A percentile compares a stretch with the other conserved stretches of the same genome.
Evolutionary conservation across 1,140 invertebrate genomes (phyloP).

Genomic region (Epicauta chinensis): DNA sequence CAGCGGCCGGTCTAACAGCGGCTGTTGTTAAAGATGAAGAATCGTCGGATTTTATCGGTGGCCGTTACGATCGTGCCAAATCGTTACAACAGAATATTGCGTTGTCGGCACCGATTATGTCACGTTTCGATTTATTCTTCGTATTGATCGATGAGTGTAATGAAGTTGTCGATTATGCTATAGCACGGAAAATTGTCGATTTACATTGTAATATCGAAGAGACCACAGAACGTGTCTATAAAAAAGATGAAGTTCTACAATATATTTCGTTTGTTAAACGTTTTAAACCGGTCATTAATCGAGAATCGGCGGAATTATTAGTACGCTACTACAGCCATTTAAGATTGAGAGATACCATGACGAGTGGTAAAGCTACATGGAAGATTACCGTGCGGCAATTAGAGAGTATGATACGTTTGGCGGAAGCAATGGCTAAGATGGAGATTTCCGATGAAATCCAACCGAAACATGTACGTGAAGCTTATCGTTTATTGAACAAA

Average conservation of each 20-base stretch:
- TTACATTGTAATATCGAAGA: slow-evolving; percentile 78
- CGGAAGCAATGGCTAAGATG: slow-evolving; percentile 94
- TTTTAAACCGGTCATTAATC: slow-evolving; percentile 88
- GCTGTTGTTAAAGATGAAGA: slow-evolving; percentile 97
- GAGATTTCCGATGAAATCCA: slow-evolving; percentile 87
- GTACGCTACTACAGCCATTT: slow-evolving; percentile 87
- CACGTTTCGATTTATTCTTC: slow-evolving; percentile 98
- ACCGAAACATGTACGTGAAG: slow-evolving; percentile 88
- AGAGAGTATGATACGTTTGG: slow-evolving; percentile 93
- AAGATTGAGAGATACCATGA: slow-evolving; percentile 71
- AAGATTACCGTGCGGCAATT: slow-evolving; percentile 98
- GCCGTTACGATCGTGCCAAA: slow-evolving; percentile 91
- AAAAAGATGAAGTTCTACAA: slow-evolving; percentile 78
- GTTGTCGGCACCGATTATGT: slow-evolving; percentile 97
- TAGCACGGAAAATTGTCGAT: slow-evolving; percentile 93
- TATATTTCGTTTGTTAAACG: slow-evolving; percentile 96
- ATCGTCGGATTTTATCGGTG: slow-evolving; percentile 94
- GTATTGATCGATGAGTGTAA: slow-evolving; percentile 95
- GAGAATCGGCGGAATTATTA: slow-evolving; percentile 77
- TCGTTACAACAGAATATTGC: slow-evolving; percentile 93
- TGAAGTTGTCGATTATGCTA: slow-evolving; percentile 91
- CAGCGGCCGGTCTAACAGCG: slow-evolving; percentile 95
- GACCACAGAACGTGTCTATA: slow-evolving; percentile 73
- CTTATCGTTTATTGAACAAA: slow-evolving; percentile 91
- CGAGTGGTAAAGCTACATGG: slow-evolving; percentile 75